A percentile compares a stretch with the other conserved stretches of the same genome.
These are phyloP conservation scores for Isurus oxyrinchus DNA, from an alignment of 2,113 vertebrate genomes.

Conservation along the genomic window DNA sequence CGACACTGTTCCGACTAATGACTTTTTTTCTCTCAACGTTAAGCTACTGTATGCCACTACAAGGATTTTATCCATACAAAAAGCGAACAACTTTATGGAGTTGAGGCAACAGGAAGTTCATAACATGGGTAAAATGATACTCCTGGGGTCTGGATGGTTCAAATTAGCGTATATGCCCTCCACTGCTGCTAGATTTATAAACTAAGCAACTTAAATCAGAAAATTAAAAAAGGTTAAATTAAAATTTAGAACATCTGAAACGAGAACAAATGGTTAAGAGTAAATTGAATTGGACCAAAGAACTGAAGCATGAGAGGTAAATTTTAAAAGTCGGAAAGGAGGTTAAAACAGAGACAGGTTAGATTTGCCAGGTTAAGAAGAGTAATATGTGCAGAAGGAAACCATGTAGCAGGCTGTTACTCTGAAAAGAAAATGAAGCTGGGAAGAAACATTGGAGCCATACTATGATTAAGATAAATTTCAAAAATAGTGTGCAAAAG, in stretches of 20 bases:
- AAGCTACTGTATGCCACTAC: not conserved
- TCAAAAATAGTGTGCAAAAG: not conserved
- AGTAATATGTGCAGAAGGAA: no score
- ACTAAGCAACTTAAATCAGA: not conserved
- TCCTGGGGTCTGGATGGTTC: not conserved
- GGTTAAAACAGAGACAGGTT: no score
- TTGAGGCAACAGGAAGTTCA: not conserved
- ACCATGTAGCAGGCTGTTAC: no score
- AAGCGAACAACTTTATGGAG: not conserved
- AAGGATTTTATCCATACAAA: not conserved
- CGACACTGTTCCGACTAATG: not conserved
- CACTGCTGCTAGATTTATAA: not conserved
- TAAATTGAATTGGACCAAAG: no score
- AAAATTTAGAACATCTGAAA: not conserved
- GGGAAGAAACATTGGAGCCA: not conserved
- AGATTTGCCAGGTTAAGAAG: no score
- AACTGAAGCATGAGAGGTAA: no score
- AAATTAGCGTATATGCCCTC: not conserved
- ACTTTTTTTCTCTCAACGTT: not conserved
- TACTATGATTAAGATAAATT: not conserved
- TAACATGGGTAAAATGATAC: not conserved
- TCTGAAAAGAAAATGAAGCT: not conserved
- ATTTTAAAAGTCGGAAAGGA: no score
- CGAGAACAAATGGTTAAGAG: not conserved
- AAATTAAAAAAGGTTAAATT: not conserved